Conservation (phyloP, 2,888 invertebrate genomes). For the Bombylius discolor region DNA sequence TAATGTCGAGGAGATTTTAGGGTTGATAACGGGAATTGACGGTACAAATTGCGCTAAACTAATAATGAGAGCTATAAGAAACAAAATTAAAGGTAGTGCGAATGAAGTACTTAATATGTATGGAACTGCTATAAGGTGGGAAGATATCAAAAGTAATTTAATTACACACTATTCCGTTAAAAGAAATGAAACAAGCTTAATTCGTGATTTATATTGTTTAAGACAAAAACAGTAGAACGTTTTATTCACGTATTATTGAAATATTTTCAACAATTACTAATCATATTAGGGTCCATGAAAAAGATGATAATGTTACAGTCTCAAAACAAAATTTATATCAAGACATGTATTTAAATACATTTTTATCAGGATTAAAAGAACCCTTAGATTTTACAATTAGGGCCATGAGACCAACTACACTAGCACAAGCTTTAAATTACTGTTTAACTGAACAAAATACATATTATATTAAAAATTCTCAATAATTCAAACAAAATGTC, state of each 20-base stretch:
- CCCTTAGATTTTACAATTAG: constrained; percentile 16
- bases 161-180: constrained; percentile 13
- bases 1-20: constrained; percentile 13
- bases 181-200: constrained; percentile 11
- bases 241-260: constrained; percentile 12
- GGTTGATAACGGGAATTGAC: constrained; percentile 4
- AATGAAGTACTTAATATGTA: constrained; percentile 16
- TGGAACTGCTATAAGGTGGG: constrained; percentile 11
- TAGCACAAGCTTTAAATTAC: constrained; percentile 13
- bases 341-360: constrained; percentile 17
- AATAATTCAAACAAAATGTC: background rate
- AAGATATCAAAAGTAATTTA: constrained; percentile 14
- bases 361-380: constrained; percentile 15
- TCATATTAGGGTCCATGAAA: constrained; percentile 13
- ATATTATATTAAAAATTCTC: background rate
- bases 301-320: constrained; percentile 8
- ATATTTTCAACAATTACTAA: constrained; percentile 13
- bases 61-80: constrained; percentile 12
- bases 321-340: constrained; percentile 12
- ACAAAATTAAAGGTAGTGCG: constrained; percentile 14
- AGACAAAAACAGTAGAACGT: constrained; percentile 10
- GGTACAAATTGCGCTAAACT: constrained; percentile 7
- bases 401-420: constrained; percentile 13
- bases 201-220: constrained; percentile 12
- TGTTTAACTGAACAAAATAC: constrained; percentile 14